Conservation (phyloP, 2,888 invertebrate genomes). For the Thecocarcelia acutangulata region DNA sequence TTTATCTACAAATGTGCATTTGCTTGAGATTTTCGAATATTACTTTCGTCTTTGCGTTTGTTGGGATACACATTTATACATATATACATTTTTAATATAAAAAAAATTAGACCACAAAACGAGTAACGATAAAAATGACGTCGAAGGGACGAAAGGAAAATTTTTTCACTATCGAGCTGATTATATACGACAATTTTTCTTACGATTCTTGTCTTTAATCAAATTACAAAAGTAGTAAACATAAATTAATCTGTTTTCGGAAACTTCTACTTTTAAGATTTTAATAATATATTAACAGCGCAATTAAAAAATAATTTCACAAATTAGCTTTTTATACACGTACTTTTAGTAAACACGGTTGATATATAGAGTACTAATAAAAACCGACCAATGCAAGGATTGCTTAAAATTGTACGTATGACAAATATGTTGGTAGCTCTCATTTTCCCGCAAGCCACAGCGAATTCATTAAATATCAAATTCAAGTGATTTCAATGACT, state of each 20-base stretch:
- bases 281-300: slow-evolving; percentile 38
- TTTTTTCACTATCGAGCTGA: slow-evolving; percentile 53
- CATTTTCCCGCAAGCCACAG: no score
- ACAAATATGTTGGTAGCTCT: no score
- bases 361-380: slow-evolving; percentile 20
- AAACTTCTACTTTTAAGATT: not conserved
- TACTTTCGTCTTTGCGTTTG: no score
- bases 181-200: slow-evolving; percentile 4
- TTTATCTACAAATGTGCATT: no score
- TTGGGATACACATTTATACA: not conserved
- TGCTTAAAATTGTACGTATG: no score
- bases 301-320: slow-evolving; percentile 35
- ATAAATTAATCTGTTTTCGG: not conserved
- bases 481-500: no score
- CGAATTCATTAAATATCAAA: no score
- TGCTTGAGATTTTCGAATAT: no score
- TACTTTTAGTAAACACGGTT: slow-evolving; percentile 37
- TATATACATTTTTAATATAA: slow-evolving; percentile 1
- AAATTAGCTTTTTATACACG: slow-evolving; percentile 33
- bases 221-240: not conserved
- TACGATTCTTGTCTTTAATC: slow-evolving; percentile 4
- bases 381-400: no score
- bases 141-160: slow-evolving; percentile 66
- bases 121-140: slow-evolving; percentile 43
- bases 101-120: slow-evolving; percentile 10